Percentiles rank a stretch among this genome's conserved stretches.
Conservation (phyloP, 2,113 vertebrate species). For the Myiozetetes cayanensis region DNA sequence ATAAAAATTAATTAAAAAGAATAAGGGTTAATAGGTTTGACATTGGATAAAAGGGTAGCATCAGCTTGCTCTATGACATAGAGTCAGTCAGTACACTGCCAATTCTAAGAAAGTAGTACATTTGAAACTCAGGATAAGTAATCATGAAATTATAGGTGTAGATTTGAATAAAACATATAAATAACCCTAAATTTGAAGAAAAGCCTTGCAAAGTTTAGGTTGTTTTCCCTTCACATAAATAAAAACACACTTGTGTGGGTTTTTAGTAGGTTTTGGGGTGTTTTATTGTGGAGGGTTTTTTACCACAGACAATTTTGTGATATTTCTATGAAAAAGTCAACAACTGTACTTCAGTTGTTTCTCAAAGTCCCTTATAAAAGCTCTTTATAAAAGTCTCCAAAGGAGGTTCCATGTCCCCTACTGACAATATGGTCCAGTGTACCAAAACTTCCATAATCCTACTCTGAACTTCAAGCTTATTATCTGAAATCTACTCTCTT, state of each 20-base stretch:
- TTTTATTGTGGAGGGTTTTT: fast-evolving
- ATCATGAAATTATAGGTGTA: not conserved
- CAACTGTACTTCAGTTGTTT: not conserved
- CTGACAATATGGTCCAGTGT: not conserved
- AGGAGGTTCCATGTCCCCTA: not conserved
- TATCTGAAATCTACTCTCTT: not conserved
- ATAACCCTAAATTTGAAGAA: not conserved
- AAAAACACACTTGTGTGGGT: not conserved
- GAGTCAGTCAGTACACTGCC: not conserved
- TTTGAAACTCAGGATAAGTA: not conserved
- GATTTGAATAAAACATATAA: not conserved
- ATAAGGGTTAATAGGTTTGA: not conserved
- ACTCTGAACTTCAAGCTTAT: not conserved
- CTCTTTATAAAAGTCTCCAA: not conserved
- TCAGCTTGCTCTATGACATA: not conserved
- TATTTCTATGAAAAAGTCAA: not conserved
- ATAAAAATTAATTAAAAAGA: not conserved
- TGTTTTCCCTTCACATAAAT: not conserved
- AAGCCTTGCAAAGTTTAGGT: not conserved
- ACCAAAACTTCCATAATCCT: not conserved
- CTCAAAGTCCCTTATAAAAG: not conserved
- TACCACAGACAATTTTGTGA: not conserved
- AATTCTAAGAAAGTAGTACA: not conserved
- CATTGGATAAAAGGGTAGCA: not conserved
- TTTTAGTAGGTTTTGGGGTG: not conserved